A percentile compares a stretch with the other conserved stretches of the same genome.
Evolutionary conservation across 2,113 vertebrate species (phyloP).

Genomic region (Stomatorhinus ivindoensis): DNA sequence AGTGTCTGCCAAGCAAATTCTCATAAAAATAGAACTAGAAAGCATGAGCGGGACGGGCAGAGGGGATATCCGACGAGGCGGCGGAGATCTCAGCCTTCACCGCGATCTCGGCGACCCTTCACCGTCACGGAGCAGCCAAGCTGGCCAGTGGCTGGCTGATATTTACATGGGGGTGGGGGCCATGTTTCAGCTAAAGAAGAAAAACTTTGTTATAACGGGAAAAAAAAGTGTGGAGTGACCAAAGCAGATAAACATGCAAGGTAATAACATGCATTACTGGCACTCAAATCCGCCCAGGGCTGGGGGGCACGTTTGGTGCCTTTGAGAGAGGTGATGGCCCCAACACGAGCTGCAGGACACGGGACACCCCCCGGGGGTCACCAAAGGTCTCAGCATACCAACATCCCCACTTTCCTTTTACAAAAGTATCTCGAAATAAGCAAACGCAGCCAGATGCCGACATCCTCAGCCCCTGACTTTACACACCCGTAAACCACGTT

Average conservation of each 20-base stretch:
- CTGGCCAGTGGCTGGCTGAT: neutral
- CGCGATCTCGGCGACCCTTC: neutral
- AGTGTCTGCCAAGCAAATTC: neutral
- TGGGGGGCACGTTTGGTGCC: neutral
- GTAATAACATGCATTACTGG: neutral
- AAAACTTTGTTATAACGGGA: neutral
- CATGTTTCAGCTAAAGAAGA: neutral
- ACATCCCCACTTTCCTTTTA: neutral
- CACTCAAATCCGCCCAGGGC: neutral
- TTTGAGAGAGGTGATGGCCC: neutral
- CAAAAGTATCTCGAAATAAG: neutral
- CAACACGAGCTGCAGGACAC: neutral
- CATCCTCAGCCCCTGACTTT: neutral
- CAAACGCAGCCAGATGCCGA: neutral
- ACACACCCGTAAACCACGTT: neutral
- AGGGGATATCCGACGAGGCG: neutral
- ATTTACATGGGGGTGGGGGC: conserved; percentile 4
- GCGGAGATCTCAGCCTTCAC: neutral
- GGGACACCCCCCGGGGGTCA: neutral
- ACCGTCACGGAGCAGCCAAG: neutral
- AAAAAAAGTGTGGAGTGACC: neutral
- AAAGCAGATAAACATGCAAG: neutral
- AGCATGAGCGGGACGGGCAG: neutral
- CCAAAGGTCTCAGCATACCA: neutral
- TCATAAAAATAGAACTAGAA: neutral